Evolutionary conservation across 2,113 vertebrate genomes (phyloP).

Genomic region (Ailuropoda melanoleuca): DNA sequence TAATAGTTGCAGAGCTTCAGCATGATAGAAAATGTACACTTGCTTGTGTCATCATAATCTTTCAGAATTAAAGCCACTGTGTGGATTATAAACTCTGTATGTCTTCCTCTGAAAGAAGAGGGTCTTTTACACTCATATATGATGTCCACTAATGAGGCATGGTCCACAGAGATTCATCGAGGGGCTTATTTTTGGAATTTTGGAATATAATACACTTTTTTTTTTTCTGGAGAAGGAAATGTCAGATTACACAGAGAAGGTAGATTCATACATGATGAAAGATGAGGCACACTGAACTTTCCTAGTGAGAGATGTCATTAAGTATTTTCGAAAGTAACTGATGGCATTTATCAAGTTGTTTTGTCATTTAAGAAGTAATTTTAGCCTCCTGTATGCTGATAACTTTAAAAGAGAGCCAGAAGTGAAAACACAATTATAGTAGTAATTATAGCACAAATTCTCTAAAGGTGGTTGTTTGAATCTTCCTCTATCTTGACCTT

Average conservation of each 20-base stretch:
- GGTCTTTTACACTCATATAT: neutral
- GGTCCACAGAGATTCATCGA: neutral
- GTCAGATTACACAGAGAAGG: neutral
- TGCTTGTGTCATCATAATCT: neutral
- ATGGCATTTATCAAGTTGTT: neutral
- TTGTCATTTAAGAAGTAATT: slow-evolving; percentile 24
- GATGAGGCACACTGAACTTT: neutral
- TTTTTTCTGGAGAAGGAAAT: neutral
- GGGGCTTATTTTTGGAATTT: neutral
- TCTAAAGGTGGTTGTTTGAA: neutral
- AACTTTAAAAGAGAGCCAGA: slow-evolving; percentile 10
- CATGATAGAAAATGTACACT: neutral
- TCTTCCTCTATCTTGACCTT: neutral
- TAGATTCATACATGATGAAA: neutral
- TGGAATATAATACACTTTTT: neutral
- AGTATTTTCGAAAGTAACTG: neutral
- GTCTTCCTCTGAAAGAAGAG: neutral
- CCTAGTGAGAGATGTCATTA: neutral
- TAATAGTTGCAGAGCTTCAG: neutral
- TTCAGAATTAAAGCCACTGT: neutral
- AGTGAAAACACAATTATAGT: neutral
- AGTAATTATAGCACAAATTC: neutral
- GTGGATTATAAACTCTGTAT: neutral
- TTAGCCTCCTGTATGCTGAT: slow-evolving; percentile 18
- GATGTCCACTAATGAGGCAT: neutral